Evolutionary conservation across 1,140 invertebrate species (phyloP).

Genomic region (Lepidotrigona ventralis): DNA sequence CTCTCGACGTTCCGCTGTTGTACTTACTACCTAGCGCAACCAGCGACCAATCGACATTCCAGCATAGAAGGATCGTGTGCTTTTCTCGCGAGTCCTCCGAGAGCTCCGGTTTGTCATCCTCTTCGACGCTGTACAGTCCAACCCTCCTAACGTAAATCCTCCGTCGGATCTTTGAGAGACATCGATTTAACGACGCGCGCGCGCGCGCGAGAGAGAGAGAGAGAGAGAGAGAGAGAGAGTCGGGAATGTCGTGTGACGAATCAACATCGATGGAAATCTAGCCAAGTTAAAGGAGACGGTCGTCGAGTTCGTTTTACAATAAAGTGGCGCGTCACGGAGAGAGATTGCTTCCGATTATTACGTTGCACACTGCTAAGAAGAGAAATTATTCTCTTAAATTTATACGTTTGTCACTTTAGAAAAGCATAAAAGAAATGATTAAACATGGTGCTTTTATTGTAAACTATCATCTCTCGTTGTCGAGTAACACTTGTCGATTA

Average conservation of each 20-base stretch:
- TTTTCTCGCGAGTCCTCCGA: slow-evolving; percentile 3
- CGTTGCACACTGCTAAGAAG: neutral
- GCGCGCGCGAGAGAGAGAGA: neutral
- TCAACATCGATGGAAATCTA: slow-evolving; percentile 5
- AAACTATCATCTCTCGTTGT: too few species aligned
- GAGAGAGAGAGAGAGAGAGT: neutral
- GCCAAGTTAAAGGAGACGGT: neutral
- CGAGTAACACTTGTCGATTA: too few species aligned
- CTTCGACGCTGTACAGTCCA: neutral
- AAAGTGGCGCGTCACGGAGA: slow-evolving; percentile 26
- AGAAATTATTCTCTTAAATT: too few species aligned
- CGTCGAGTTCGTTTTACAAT: neutral
- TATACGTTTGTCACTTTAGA: too few species aligned
- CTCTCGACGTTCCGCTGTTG: slow-evolving; percentile 22
- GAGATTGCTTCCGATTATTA: slow-evolving; percentile 24
- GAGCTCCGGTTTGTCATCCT: slow-evolving; percentile 42
- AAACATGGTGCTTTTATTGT: too few species aligned
- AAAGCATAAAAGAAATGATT: too few species aligned
- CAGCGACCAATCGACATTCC: slow-evolving; percentile 49
- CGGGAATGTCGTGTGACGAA: slow-evolving; percentile 14
- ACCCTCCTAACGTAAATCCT: slow-evolving; percentile 2
- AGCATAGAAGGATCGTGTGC: slow-evolving; percentile 26
- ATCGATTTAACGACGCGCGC: slow-evolving; percentile 32
- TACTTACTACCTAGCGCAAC: slow-evolving; percentile 15
- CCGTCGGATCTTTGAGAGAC: neutral